phyloP scores from a whole-genome alignment of 2,113 vertebrate genomes.

The Tringa solitaria region DNA sequence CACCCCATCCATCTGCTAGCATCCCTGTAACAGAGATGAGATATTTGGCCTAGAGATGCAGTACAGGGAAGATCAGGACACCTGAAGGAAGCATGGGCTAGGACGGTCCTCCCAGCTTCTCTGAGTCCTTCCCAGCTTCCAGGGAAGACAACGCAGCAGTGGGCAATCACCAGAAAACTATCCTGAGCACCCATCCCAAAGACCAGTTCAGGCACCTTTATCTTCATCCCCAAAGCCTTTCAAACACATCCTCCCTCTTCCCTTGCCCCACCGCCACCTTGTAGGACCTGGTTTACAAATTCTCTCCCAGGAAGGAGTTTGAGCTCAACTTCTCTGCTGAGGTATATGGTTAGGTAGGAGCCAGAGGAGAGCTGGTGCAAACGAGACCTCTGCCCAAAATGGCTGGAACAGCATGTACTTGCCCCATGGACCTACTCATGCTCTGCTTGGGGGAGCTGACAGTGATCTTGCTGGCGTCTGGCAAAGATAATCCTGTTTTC shows the following conservation, averaged over 20 bases:
- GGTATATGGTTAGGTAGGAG: fast-evolving
- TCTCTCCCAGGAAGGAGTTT: not conserved
- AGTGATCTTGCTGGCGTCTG: not conserved
- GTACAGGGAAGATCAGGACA: not conserved
- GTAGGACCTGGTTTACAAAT: not conserved
- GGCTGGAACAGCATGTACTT: not conserved
- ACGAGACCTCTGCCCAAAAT: not conserved
- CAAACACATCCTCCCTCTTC: not conserved
- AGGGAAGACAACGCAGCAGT: not conserved
- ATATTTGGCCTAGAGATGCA: not conserved
- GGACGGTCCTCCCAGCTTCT: not conserved
- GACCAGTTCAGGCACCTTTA: not conserved
- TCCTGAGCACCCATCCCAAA: not conserved
- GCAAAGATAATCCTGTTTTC: not conserved
- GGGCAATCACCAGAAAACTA: not conserved
- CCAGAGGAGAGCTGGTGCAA: not conserved
- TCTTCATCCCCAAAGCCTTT: not conserved
- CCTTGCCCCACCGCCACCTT: too few relatives aligned
- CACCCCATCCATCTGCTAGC: not conserved
- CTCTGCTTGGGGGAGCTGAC: not conserved
- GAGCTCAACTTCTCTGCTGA: not conserved
- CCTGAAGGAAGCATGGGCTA: not conserved
- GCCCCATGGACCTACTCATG: fast-evolving
- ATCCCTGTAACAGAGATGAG: fast-evolving
- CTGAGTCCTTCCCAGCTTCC: not conserved